Percentiles rank a stretch among this genome's conserved stretches.
phyloP scores from a whole-genome alignment of 2,113 vertebrate species.

The Hemibagrus wyckioides region DNA sequence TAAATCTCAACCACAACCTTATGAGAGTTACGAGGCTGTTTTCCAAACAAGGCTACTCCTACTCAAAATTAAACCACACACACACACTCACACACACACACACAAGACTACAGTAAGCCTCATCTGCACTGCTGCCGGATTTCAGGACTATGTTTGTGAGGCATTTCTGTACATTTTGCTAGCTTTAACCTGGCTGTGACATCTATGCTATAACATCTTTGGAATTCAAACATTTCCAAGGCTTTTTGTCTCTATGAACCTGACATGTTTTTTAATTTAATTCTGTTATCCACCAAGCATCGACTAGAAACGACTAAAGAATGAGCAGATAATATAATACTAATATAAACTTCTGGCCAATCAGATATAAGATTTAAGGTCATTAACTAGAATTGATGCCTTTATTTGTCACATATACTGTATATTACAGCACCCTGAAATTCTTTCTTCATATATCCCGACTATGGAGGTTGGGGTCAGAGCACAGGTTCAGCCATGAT shows the following conservation, averaged over 20 bases:
- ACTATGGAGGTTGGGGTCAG: too few relatives aligned
- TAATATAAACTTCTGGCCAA: not conserved
- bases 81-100: too few relatives aligned
- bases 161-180: not conserved
- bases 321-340: too few relatives aligned
- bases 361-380: not conserved
- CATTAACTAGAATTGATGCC: too few relatives aligned
- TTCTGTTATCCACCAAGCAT: too few relatives aligned
- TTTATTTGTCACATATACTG: too few relatives aligned
- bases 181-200: conserved; percentile 59
- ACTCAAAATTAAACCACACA: not conserved
- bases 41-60: conserved; percentile 18
- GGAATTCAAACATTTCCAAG: not conserved
- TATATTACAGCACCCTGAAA: too few relatives aligned
- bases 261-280: too few relatives aligned
- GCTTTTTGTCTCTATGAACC: too few relatives aligned
- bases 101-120: not conserved
- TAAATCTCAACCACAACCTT: conserved; percentile 4
- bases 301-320: too few relatives aligned
- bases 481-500: too few relatives aligned
- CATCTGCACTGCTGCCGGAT: not conserved
- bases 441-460: too few relatives aligned
- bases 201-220: conserved; percentile 54
- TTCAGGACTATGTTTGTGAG: not conserved
- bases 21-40: not conserved